Evolutionary conservation across 2,797 vertebrate genomes (phyloP).

Genomic region (Meriones psammophilus): DNA sequence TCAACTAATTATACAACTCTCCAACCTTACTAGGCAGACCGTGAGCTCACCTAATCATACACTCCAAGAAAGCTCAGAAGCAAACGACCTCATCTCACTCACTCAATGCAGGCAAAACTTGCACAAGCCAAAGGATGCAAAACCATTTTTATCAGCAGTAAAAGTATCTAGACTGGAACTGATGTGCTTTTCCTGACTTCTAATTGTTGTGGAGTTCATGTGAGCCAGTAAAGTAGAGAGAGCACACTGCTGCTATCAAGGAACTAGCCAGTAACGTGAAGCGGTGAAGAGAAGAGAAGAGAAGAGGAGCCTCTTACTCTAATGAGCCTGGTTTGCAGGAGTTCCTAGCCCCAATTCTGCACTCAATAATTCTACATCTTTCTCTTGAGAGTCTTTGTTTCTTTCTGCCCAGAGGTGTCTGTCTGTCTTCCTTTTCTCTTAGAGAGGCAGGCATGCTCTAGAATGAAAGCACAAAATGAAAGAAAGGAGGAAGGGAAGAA

Average conservation of each 20-base stretch:
- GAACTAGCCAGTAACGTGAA: background rate
- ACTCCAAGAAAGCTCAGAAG: background rate
- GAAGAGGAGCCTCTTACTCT: background rate
- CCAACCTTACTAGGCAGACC: background rate
- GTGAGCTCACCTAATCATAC: background rate
- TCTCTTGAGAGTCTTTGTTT: background rate
- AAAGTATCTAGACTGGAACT: conserved; percentile 76
- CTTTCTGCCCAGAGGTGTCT: background rate
- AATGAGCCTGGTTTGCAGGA: conserved; percentile 14
- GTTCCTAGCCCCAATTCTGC: background rate
- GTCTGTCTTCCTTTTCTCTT: background rate
- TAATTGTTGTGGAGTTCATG: conserved; percentile 29
- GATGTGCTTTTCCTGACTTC: conserved; percentile 8
- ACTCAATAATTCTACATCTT: background rate
- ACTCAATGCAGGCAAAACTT: background rate
- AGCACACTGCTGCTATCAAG: background rate
- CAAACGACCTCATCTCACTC: background rate
- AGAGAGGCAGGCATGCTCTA: background rate
- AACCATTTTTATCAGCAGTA: conserved; percentile 45
- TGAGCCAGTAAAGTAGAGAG: background rate
- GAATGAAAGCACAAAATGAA: background rate
- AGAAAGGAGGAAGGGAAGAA: background rate
- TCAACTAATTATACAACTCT: background rate
- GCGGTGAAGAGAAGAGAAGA: background rate
- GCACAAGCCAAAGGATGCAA: conserved; percentile 38